phyloP scores from a whole-genome alignment of 2,797 vertebrate genomes.

The Enteromius unitaeniatus region DNA sequence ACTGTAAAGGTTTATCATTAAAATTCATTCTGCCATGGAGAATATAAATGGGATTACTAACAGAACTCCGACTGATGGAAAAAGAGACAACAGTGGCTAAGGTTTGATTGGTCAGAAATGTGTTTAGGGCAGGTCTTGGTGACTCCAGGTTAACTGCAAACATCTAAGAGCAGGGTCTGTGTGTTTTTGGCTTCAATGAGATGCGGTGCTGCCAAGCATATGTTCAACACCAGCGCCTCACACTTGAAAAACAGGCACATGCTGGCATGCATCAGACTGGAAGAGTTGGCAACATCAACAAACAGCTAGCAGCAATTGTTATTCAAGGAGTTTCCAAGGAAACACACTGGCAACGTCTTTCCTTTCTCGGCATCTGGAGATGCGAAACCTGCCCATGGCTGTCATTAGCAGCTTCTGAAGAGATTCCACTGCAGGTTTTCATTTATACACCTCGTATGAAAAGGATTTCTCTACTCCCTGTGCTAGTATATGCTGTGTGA shows the following conservation, averaged over 20 bases:
- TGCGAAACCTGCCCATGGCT: conserved; percentile 9
- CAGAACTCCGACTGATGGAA: background rate
- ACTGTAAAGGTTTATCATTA: background rate
- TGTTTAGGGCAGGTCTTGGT: background rate
- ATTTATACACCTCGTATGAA: background rate
- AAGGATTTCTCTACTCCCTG: background rate
- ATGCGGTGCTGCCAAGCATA: conserved; percentile 27
- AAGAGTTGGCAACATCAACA: conserved; percentile 44
- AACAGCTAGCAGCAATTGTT: conserved; percentile 28
- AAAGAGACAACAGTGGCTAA: background rate
- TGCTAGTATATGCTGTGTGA: background rate
- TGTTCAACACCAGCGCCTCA: conserved; percentile 34
- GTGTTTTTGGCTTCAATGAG: conserved; percentile 27
- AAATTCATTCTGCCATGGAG: background rate
- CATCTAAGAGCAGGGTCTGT: background rate
- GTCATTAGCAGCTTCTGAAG: conserved; percentile 14
- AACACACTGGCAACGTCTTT: conserved; percentile 24
- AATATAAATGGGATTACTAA: background rate
- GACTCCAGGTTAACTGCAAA: background rate
- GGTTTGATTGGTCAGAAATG: background rate
- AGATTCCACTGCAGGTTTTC: conserved; percentile 17
- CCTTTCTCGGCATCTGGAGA: conserved; percentile 22
- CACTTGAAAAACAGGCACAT: conserved; percentile 29
- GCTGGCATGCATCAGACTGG: conserved; percentile 33
- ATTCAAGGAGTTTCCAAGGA: conserved; percentile 29